These are phyloP conservation scores for Polia nebulosa DNA, from an alignment of 2,888 invertebrate genomes.

Conservation along the genomic window DNA sequence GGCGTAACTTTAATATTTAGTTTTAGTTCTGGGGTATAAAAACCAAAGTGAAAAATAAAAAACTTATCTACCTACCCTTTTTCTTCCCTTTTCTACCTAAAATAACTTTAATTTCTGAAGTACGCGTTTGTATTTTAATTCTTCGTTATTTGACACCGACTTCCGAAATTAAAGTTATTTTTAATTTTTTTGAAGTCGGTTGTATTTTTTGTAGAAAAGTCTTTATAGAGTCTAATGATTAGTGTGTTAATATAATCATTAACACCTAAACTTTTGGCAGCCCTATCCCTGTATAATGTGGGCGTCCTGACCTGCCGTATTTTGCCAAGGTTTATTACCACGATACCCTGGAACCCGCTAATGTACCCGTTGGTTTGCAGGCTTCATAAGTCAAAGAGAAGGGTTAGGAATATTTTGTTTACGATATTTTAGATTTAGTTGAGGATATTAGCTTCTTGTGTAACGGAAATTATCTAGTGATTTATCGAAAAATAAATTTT, in stretches of 20 bases:
- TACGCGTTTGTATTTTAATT: too few species aligned
- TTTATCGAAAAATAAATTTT: conserved; percentile 5
- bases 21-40: too few species aligned
- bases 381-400: conserved; percentile 52
- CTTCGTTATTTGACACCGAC: too few species aligned
- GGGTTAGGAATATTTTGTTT: conserved; percentile 44
- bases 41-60: too few species aligned
- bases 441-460: conserved; percentile 24
- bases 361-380: conserved; percentile 59
- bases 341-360: conserved; percentile 66
- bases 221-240: too few species aligned
- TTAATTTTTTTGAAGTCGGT: too few species aligned
- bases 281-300: conserved; percentile 38
- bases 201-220: too few species aligned
- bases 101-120: too few species aligned
- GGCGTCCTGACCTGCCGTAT: conserved; percentile 61
- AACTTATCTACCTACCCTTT: too few species aligned
- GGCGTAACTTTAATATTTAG: too few species aligned
- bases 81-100: too few species aligned
- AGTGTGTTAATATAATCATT: not conserved
- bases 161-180: too few species aligned
- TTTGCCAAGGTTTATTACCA: conserved; percentile 71
- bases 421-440: conserved; percentile 34
- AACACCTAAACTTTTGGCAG: conserved; percentile 2
- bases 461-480: conserved; percentile 31